Evolutionary conservation across 2,113 vertebrate species (phyloP).

Genomic region (Anhinga anhinga): DNA sequence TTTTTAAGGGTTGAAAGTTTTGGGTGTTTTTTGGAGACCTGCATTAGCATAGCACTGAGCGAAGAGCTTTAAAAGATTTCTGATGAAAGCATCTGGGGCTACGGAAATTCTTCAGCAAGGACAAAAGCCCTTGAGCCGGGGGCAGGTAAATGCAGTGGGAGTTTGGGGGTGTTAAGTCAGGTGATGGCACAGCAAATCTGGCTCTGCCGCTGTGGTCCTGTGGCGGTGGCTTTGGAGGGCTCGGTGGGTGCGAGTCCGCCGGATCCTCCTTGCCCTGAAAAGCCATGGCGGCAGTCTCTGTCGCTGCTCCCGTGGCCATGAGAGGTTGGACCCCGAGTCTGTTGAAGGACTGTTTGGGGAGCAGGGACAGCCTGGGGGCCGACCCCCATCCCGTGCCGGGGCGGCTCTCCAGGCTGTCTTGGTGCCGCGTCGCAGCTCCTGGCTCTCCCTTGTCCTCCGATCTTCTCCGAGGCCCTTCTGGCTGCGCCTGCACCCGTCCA

Average conservation of each 20-base stretch:
- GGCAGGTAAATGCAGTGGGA: not conserved
- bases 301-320: not conserved
- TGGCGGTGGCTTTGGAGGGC: not conserved
- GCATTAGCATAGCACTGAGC: not conserved
- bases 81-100: not conserved
- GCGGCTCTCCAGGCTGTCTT: not conserved
- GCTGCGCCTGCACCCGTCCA: not conserved
- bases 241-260: fast-evolving
- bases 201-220: fast-evolving
- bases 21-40: not conserved
- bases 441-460: not conserved
- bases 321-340: not conserved
- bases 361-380: fast-evolving
- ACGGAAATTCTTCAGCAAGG: not conserved
- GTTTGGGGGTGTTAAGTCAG: not conserved
- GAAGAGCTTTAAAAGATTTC: not conserved
- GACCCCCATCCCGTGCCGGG: not conserved
- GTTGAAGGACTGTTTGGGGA: not conserved
- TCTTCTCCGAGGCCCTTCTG: not conserved
- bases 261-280: not conserved
- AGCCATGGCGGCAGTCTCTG: not conserved
- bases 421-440: not conserved
- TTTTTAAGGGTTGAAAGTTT: not conserved
- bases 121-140: not conserved
- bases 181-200: not conserved